phyloP scores from a whole-genome alignment of 2,888 invertebrate genomes.

The Colostygia pectinataria region DNA sequence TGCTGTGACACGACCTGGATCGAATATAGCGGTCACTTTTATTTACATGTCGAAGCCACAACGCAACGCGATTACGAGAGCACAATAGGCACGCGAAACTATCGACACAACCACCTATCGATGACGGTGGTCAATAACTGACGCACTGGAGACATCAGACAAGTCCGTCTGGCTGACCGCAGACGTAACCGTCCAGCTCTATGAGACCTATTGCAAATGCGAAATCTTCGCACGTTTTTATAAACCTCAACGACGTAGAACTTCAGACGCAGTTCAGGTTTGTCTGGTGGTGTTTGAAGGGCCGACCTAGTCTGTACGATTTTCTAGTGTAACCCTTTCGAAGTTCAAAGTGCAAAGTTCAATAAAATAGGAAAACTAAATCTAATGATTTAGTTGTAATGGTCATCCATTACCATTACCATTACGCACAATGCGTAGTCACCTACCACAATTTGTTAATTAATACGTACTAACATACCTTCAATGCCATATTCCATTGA shows the following conservation, averaged over 20 bases:
- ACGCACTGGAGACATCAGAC: constrained; percentile 14
- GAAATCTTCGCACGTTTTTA: constrained; percentile 5
- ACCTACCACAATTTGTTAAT: too few relatives aligned
- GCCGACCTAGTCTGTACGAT: constrained; percentile 27
- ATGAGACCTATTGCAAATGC: constrained; percentile 35
- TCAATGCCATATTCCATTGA: too few relatives aligned
- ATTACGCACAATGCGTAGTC: too few relatives aligned
- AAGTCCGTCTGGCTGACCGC: constrained; percentile 34
- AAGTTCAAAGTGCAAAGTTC: constrained; percentile 29
- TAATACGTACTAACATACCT: too few relatives aligned
- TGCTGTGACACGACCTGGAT: constrained; percentile 39
- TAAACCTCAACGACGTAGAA: background rate
- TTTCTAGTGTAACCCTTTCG: constrained; percentile 27
- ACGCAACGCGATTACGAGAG: constrained; percentile 40
- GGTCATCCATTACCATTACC: too few relatives aligned
- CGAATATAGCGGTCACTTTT: constrained; percentile 38
- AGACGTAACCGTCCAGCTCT: constrained; percentile 37
- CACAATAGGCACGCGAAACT: constrained; percentile 45
- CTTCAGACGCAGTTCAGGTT: constrained; percentile 9
- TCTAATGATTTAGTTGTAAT: background rate
- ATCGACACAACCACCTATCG: constrained; percentile 49
- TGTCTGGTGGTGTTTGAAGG: constrained; percentile 19
- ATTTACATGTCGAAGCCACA: constrained; percentile 49
- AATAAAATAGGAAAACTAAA: constrained; percentile 8
- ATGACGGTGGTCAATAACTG: constrained; percentile 51